Base-by-base conservation (phyloP, 2,797 vertebrate species). In the Eurystomus glaucurus region DNA sequence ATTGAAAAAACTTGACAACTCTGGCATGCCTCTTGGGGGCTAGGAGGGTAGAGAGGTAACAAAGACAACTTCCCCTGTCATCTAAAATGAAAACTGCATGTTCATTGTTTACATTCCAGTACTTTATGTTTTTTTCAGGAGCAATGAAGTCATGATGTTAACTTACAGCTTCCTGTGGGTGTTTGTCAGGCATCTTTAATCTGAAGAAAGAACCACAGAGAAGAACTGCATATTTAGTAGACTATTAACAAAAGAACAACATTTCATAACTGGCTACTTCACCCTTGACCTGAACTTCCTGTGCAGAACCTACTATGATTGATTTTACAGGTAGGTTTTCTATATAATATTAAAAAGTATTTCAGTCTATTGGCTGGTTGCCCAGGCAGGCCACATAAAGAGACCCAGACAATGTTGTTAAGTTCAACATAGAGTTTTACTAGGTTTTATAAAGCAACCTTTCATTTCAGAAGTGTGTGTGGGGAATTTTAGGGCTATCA, bases 261-360 rank as follows among this genome's bases (percentile, higher is more conserved):
- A 1, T 26, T 78, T 91, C 75, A n/a, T 41, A 95, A 72, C 76
- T 87, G 85, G 46, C 80, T 70, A 39, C 64, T 88, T 92, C 88
- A 93, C 51, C 80, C 22, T 91, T 89, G 51, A 51, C 70, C 86
- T 76, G 58, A 85, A 78, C 65, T 86, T 95, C 57, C 35, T 66
- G 35, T 0, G 0, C 65, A 76, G 79, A 91, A 57, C 54, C 88
- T 86, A 48, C 37, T 60, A 28, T 76, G 85, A 94, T 74, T 86
- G 69, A 96, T 96, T 94, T 96, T 90, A 79, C 85, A 95, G 88
- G 95, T 96, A 90, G 45, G 43, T 90, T 93, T 93, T 88, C 62
- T 79, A 29, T 92, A 28, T 86, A 72, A 72, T 93, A 60, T 76
- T 79, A 37, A 93, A 41, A 93, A 60, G 41, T 74, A 45, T 89